Base-by-base conservation (phyloP, 2,797 vertebrate genomes). In the Leucoraja ocellata region DNA sequence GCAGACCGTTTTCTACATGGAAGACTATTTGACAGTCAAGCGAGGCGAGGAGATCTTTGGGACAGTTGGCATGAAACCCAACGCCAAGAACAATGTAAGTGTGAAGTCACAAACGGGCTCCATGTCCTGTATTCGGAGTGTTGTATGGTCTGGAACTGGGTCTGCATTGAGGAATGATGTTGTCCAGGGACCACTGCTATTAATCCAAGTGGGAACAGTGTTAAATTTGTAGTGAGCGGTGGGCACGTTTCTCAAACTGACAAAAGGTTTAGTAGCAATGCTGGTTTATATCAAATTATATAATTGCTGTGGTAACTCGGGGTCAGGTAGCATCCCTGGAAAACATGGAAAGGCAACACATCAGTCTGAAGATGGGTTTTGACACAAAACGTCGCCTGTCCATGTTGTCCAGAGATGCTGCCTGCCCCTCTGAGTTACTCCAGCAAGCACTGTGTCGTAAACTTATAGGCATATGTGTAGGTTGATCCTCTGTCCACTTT, bases 1-100 rank as follows among this genome's bases (percentile, higher is more conserved):
- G 96, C 98, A 99, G 95, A 99, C 98, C 0, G 98, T 99, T 28
- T 99, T 99, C 95, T 99, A 99, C 94, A 96, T 99, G 96, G 98
- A 99, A 63, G 98, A 99, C 28, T 99, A 99, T 93, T 96, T 99
- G 94, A 98, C 98, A 0, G 98, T 99, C 13, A 99, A 99, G 95
- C 98, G 97, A 0, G 98, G 98, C 0, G 98, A 99, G 95, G 98
- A 99, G 95, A 98, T 99, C 93, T 98, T 98, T 2, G 98, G 98
- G 94, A 99, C 98, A 93, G 98, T 99, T 93, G 97, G 97, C 96
- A 98, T 99, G 98, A 98, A 98, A 94, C 98, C 98, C 74, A 99
- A 99, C 0, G 96, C 98, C 95, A 99, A 99, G 95, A 99, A 99
- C 95, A 99, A 98, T 4, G 98, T 99, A 96, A 98, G 98, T 73